Base-by-base conservation (phyloP, 2,888 invertebrate genomes). In the Lithophane socia region DNA sequence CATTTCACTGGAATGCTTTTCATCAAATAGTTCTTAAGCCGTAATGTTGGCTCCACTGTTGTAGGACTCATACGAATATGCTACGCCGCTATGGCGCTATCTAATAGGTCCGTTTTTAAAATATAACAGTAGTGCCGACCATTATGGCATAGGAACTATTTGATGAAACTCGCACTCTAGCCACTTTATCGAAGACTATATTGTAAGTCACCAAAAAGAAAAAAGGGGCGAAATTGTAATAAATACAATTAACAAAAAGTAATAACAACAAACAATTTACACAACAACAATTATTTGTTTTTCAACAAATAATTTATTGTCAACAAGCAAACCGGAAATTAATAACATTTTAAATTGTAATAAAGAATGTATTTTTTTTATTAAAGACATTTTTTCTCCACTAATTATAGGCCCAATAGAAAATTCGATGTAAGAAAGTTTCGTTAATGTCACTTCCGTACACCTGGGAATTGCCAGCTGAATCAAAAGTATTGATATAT, bases 381-480 rank as follows among this genome's bases (percentile, higher is more conserved):
- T 49, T 49, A 18, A 18, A 18, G 8, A 18, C 18, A 18, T 18
- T 52, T 52, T 52, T 21, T 21, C 18, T 16, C 52, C 44, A 21
- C 8, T 52, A 52, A 52, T 52, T 21, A 52, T 52, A 52, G 21
- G 52, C 9, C 54, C 12, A 29, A 49, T 44, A 24, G 0, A 37
- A 3, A 3, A 58, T 24, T 58, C 8, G 8, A 61, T 52, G 12
- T 56, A 12, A 10, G 1, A 44, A 58, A 37, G 18, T 61, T 47
- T 61, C 13, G 63, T 37, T 61, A 63, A 72, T 29, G 8, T 63
- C 16, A 44, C 21, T 65, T 65, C 52, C 29, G 71, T 63, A 16
- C 21, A 49, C 83, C 13, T 78, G 82, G 49, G 75, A 84, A 80
- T n/a, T 3, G 7, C 4, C 84, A 84, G 71, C 52, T 82, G 75